Percentiles rank a stretch among this genome's conserved stretches.
Conservation (phyloP, 2,113 vertebrate genomes). For the Xyrauchen texanus region DNA sequence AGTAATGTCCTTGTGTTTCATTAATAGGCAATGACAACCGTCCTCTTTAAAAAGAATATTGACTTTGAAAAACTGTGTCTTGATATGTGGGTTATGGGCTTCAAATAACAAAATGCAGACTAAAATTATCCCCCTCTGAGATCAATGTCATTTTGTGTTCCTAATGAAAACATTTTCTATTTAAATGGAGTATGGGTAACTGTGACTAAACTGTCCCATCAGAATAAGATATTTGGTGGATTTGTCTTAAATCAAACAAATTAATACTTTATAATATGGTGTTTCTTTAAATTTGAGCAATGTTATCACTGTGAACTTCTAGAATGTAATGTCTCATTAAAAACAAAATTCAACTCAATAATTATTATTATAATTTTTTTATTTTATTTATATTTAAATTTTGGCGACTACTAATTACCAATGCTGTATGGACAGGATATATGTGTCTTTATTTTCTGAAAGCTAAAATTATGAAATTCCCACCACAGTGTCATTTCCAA, state of each 20-base stretch:
- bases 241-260: conserved; percentile 6
- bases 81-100: conserved; percentile 27
- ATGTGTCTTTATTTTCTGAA: no score
- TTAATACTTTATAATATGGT: not conserved
- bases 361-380: no score
- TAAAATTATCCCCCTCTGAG: conserved; percentile 10
- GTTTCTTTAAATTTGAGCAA: not conserved
- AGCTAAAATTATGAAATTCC: no score
- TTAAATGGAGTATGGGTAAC: not conserved
- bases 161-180: not conserved
- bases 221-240: not conserved
- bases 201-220: conserved; percentile 21
- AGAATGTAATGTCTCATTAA: no score
- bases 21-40: conserved; percentile 64
- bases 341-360: no score
- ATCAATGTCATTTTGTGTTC: not conserved
- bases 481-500: no score
- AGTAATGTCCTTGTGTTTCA: conserved; percentile 72
- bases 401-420: no score
- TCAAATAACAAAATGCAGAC: conserved; percentile 19
- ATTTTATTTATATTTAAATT: no score
- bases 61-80: conserved; percentile 15
- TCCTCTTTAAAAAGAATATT: conserved; percentile 17
- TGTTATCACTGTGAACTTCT: no score
- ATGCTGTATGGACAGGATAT: no score